phyloP scores from a whole-genome alignment of 2,888 invertebrate species.

The Platypus cylindrus region DNA sequence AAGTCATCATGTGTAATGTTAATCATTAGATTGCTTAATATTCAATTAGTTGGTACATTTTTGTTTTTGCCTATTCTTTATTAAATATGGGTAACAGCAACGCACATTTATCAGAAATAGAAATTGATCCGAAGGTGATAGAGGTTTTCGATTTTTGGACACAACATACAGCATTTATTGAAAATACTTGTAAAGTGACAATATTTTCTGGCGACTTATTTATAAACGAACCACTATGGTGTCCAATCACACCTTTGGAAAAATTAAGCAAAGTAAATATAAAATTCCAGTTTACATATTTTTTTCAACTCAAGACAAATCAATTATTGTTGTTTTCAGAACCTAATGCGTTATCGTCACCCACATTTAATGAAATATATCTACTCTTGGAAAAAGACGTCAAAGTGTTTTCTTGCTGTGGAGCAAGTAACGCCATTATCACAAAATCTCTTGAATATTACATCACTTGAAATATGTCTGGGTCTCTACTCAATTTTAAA shows the following conservation, averaged over 20 bases:
- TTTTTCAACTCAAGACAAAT: constrained; percentile 19
- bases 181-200: constrained; percentile 47
- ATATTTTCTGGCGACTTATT: constrained; percentile 63
- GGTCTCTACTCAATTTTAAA: constrained; percentile 71
- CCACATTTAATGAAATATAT: constrained; percentile 76
- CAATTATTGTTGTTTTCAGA: constrained; percentile 43
- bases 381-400: constrained; percentile 65
- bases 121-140: constrained; percentile 61
- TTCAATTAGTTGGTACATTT: too few relatives aligned
- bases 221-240: constrained; percentile 51
- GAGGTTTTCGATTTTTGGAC: constrained; percentile 72
- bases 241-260: constrained; percentile 54
- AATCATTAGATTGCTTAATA: too few relatives aligned
- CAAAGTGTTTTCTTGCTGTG: constrained; percentile 64
- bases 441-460: constrained; percentile 50
- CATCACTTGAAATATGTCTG: constrained; percentile 69
- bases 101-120: constrained; percentile 56
- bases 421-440: constrained; percentile 70
- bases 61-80: too few relatives aligned
- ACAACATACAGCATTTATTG: constrained; percentile 51
- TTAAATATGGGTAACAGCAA: constrained; percentile 63
- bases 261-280: constrained; percentile 57
- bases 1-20: too few relatives aligned
- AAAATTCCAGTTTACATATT: not conserved
- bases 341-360: constrained; percentile 73